A percentile compares a stretch with the other conserved stretches of the same genome.
Evolutionary conservation across 2,797 vertebrate species (phyloP).

Genomic region (Acestrorhynchus altus): DNA sequence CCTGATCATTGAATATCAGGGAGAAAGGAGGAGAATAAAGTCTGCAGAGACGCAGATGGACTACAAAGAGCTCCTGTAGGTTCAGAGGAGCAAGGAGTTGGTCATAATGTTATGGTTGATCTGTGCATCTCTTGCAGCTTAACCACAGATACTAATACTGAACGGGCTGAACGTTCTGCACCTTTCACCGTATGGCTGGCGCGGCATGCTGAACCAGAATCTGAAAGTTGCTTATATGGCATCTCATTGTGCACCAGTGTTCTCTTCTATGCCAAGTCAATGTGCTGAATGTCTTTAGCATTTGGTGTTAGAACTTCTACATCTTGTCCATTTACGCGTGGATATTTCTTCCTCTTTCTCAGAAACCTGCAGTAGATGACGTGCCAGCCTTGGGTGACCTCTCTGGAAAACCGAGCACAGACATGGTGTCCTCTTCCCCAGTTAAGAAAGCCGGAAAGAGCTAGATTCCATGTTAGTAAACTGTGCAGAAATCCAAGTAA

Average conservation of each 20-base stretch:
- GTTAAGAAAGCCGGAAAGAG: conserved; percentile 71
- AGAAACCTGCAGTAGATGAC: conserved; percentile 73
- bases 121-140: too few relatives aligned
- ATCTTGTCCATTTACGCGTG: background rate
- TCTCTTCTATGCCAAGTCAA: background rate
- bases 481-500: too few relatives aligned
- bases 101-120: too few relatives aligned
- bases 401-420: conserved; percentile 67
- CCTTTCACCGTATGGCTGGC: background rate
- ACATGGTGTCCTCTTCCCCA: conserved; percentile 67
- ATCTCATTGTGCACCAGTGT: background rate
- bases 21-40: too few relatives aligned
- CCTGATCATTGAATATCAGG: too few relatives aligned
- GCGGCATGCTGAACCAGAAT: background rate
- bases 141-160: too few relatives aligned
- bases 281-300: background rate
- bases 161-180: background rate
- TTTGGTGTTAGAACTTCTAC: background rate
- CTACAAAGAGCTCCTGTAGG: too few relatives aligned
- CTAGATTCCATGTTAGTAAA: conserved; percentile 63
- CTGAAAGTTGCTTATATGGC: background rate
- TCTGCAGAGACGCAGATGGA: too few relatives aligned
- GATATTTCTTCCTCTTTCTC: conserved; percentile 16
- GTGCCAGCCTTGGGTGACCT: conserved; percentile 52
- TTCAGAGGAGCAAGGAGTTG: too few relatives aligned